Percentiles rank a stretch among this genome's conserved stretches.
Conservation (phyloP, 2,797 vertebrate genomes). For the Carduelis carduelis region DNA sequence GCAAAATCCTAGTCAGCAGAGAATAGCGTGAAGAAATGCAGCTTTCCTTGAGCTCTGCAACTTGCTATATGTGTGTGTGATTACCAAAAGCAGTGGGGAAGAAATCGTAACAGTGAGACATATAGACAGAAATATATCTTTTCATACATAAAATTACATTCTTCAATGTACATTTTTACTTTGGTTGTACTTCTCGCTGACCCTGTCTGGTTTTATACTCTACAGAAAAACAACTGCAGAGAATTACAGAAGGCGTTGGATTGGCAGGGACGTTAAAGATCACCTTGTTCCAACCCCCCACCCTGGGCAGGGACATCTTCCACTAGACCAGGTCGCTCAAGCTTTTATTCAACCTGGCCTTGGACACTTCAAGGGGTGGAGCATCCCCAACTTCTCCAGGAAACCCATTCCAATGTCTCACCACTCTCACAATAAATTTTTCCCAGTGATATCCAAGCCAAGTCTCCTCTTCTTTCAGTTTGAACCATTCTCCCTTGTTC, state of each 20-base stretch:
- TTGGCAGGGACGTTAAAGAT: neutral
- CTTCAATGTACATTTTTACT: neutral
- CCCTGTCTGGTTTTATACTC: neutral
- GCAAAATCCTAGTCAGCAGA: neutral
- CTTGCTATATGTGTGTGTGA: neutral
- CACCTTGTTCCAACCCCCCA: neutral
- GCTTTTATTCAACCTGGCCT: neutral
- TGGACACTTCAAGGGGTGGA: neutral
- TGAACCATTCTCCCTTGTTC: neutral
- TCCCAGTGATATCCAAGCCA: neutral
- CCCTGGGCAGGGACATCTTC: neutral
- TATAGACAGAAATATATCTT: neutral
- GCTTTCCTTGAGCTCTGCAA: neutral
- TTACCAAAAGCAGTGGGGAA: neutral
- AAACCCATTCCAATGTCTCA: neutral
- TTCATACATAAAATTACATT: neutral
- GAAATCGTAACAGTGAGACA: neutral
- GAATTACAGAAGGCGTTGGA: neutral
- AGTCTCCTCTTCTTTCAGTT: neutral
- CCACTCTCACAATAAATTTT: neutral
- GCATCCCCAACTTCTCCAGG: neutral
- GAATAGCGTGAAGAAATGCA: neutral
- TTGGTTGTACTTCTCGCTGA: neutral
- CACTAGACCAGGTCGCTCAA: neutral
- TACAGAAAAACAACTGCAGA: neutral